Evolutionary conservation across 2,888 invertebrate genomes (phyloP), one percentile per base, ranked within the genome.

Genomic region (Apodemia mormo): DNA sequence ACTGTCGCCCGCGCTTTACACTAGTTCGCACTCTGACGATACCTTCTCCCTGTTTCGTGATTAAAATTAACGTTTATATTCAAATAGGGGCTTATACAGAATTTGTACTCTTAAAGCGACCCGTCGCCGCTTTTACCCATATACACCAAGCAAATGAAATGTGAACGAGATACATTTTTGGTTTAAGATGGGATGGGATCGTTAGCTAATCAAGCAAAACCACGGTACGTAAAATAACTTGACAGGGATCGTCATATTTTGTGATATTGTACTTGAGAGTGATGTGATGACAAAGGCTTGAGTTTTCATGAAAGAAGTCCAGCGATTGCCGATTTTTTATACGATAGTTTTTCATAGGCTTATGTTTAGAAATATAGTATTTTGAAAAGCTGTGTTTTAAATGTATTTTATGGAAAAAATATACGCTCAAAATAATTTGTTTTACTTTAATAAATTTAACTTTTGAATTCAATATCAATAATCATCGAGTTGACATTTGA

Each of bases 41-140:
- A 86, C 81, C 83, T 81, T 87, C 85, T 88, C 90, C 85, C 87
- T 85, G 85, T 83, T 84, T 83, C 80, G 81, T 86, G 88, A 88
- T 87, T 83, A 85, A 86, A 87, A 89, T 88, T 89, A 89, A 89
- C 79, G 82, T 87, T 87, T 90, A 87, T 88, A 88, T 85, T 87
- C 89, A 85, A 87, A 86, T 88, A 89, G 94, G 94, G 94, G 94
- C 94, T 94, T 94, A 94, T 94, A 95, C 94, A 94, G 95, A 95
- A 95, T 95, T 96, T 95, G 95, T 96, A 95, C 95, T 96, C 94
- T 95, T 94, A 77, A 82, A 88, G 88, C 87, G 87, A 91, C 85
- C 88, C 87, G 86, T 86, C 89, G 90, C 86, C 87, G 85, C 85
- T 84, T 82, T 83, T 84, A 77, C 76, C 73, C 77, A 73, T 76